Evolutionary conservation across 1,140 invertebrate genomes (phyloP), one percentile per base, ranked within the genome.

Genomic region (Atta colombica): DNA sequence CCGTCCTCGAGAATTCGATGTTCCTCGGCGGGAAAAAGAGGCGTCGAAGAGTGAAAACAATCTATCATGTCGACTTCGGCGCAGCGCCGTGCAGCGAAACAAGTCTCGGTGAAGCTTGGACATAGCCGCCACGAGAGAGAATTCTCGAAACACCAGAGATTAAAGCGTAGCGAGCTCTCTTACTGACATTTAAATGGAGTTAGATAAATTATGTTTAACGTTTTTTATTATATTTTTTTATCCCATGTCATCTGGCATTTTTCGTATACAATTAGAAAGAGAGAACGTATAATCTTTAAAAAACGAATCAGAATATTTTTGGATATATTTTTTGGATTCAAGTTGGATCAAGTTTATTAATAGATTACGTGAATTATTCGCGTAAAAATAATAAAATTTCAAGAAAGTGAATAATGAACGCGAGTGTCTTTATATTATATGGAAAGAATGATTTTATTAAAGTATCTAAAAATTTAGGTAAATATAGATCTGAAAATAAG

Each of bases 1-100:
- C 25, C 58, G 69, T 86, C 74, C 75, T 77, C 74, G 77, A 60
- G 77, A 71, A 81, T 81, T 75, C 77, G 86, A 85, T 77, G 74
- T 75, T 85, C 53, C 81, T 31, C 74, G 72, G 78, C 85, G 72
- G 60, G 85, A 87, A 85, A 87, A 89, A 87, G 88, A 84, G 80
- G 61, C 84, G 77, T 80, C 80, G 60, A 82, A 65, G 88, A 89
- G 82, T 61, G 85, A 89, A 90, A 91, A 85, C 90, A 80, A 91
- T 91, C 87, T 71, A 86, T 91, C 88, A 88, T 81, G 75, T 69
- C 72, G 81, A 75, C 86, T 68, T 81, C 72, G 84, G 85, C 74
- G 74, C 66, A 74, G 74, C 65, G 51, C 63, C 60, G 45, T 18
- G 49, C 39, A 68, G 45, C 35, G 35, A 82, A 39, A 71, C 68